Evolutionary conservation across 2,888 invertebrate species (phyloP).

Genomic region (Tetragonisca angustula): DNA sequence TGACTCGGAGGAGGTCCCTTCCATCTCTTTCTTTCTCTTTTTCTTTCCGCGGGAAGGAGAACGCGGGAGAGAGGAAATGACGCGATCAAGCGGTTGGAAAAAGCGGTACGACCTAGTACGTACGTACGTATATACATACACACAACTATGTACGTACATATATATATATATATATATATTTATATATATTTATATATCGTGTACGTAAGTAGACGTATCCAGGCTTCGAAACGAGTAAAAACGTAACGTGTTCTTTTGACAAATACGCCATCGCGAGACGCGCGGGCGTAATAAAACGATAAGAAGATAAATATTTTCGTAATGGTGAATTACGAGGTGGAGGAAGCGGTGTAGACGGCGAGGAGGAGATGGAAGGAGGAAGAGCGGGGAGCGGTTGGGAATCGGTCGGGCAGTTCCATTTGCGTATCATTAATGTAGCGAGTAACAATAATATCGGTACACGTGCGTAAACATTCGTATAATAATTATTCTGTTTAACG

Average conservation of each 20-base stretch:
- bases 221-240: neutral
- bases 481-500: conserved; percentile 56
- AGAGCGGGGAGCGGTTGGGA: neutral
- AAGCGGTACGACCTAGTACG: too few relatives aligned
- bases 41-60: neutral
- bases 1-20: neutral
- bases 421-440: conserved; percentile 44
- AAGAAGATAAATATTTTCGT: conserved; percentile 40
- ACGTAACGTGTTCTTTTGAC: neutral
- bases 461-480: conserved; percentile 59
- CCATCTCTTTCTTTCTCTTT: neutral
- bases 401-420: conserved; percentile 43
- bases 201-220: neutral
- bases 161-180: too few relatives aligned
- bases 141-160: too few relatives aligned
- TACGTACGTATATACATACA: too few relatives aligned
- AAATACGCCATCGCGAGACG: neutral
- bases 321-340: conserved; percentile 34
- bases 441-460: conserved; percentile 54
- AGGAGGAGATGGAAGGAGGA: neutral
- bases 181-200: too few relatives aligned
- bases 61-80: too few relatives aligned
- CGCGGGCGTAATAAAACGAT: neutral
- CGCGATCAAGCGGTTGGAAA: too few relatives aligned
- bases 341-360: neutral